A percentile compares a stretch with the other conserved stretches of the same genome.
phyloP scores from a whole-genome alignment of 53 echinoderm and acorn worm genomes.

The Paelopatides confundens region DNA sequence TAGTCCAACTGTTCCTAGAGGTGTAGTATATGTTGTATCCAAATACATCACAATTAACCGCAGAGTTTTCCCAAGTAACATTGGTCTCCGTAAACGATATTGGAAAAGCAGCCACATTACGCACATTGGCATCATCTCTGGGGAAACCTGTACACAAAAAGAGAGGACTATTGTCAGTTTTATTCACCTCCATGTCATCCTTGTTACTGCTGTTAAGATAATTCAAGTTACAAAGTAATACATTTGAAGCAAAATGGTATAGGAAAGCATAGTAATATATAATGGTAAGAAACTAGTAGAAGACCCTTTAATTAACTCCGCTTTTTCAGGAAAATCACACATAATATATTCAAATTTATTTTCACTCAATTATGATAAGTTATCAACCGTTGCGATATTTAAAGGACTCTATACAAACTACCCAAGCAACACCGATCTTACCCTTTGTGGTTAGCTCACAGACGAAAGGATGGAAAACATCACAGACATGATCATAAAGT shows the following conservation, averaged over 20 bases:
- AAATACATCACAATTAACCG: slow-evolving; percentile 86
- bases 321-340: too few species aligned
- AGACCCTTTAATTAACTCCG: too few species aligned
- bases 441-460: slow-evolving; percentile 87
- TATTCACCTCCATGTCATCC: too few species aligned
- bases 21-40: slow-evolving; percentile 78
- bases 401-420: too few species aligned
- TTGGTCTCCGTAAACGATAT: slow-evolving; percentile 47
- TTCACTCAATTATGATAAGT: background rate
- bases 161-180: background rate
- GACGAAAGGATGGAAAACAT: slow-evolving; percentile 51
- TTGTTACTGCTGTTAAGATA: too few species aligned
- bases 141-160: slow-evolving; percentile 53
- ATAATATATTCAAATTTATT: too few species aligned
- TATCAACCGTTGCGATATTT: too few species aligned
- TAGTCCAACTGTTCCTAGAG: slow-evolving; percentile 8
- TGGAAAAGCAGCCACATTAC: slow-evolving; percentile 67
- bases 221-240: too few species aligned
- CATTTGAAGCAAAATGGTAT: too few species aligned
- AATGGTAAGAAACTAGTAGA: too few species aligned
- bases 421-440: slow-evolving; percentile 5
- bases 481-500: slow-evolving; percentile 68
- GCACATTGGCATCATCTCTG: slow-evolving; percentile 67
- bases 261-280: too few species aligned
- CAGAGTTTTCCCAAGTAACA: slow-evolving; percentile 85